Percentiles rank a stretch among this genome's conserved stretches.
phyloP scores from a whole-genome alignment of 1,140 invertebrate species.

The Acyrthosiphon pisum region DNA sequence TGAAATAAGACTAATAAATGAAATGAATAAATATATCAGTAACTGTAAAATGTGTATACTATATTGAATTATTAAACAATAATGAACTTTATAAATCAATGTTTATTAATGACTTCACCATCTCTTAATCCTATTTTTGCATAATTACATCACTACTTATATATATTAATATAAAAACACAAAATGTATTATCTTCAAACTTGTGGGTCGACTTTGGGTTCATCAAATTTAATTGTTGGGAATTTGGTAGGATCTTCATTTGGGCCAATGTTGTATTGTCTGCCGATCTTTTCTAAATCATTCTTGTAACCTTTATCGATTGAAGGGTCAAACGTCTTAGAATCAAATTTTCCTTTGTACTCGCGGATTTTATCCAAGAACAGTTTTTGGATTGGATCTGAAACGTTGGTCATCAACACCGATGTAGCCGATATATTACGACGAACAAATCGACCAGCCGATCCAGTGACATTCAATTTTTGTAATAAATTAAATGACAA shows the following conservation, averaged over 20 bases:
- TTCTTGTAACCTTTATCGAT: constrained; percentile 76
- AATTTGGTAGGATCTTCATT: constrained; percentile 88
- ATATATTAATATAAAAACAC: constrained; percentile 37
- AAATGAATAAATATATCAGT: background rate
- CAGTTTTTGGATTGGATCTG: constrained; percentile 91
- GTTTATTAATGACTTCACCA: constrained; percentile 35
- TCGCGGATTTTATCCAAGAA: constrained; percentile 92
- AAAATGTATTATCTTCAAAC: constrained; percentile 30
- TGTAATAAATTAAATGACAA: constrained; percentile 31
- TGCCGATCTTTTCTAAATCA: constrained; percentile 81
- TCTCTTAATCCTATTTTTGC: constrained; percentile 42
- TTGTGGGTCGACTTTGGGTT: constrained; percentile 50
- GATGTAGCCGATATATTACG: constrained; percentile 74
- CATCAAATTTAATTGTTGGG: constrained; percentile 67
- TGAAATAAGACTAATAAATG: background rate
- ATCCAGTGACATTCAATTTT: constrained; percentile 13
- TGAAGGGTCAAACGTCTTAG: constrained; percentile 78
- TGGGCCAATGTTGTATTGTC: constrained; percentile 76
- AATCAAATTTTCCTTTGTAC: constrained; percentile 74
- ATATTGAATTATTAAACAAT: constrained; percentile 39
- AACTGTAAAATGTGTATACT: background rate
- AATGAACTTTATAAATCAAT: constrained; percentile 42
- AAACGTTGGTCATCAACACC: constrained; percentile 74
- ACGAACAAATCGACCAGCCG: background rate
- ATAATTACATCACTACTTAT: constrained; percentile 49